Conservation (phyloP, 2,888 invertebrate species). For the Lepas anatifera region DNA sequence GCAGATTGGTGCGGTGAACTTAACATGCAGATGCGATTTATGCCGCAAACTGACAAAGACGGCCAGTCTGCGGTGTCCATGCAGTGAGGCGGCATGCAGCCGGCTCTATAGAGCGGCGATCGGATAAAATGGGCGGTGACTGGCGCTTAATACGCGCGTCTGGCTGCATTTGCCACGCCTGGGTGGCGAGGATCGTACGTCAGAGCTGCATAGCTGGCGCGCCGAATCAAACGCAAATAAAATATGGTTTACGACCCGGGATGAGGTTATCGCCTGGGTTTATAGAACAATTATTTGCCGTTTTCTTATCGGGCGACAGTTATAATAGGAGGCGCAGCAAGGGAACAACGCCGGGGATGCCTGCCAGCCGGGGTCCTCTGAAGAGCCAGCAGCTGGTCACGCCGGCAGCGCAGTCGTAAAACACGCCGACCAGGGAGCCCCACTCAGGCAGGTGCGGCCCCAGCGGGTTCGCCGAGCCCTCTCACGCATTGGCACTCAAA, state of each 20-base stretch:
- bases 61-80: background rate
- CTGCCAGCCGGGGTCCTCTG: background rate
- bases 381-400: no score
- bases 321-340: background rate
- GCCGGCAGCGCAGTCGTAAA: no score
- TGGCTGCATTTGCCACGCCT: no score
- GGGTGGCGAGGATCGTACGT: no score
- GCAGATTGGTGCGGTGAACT: background rate
- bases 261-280: background rate
- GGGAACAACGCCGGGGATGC: background rate
- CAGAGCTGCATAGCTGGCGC: background rate
- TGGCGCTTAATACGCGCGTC: no score
- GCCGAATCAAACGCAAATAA: background rate
- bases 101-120: no score
- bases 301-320: constrained; percentile 7
- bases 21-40: background rate
- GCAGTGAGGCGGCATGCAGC: background rate
- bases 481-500: no score
- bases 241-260: background rate
- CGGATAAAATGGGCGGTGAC: no score
- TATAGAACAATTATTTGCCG: constrained; percentile 4
- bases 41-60: background rate
- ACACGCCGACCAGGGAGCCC: no score
- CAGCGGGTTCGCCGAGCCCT: no score
- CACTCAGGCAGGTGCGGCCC: no score